Conservation (phyloP, 53 echinoderm and acorn worm species). For the Echinarachnius parma region DNA sequence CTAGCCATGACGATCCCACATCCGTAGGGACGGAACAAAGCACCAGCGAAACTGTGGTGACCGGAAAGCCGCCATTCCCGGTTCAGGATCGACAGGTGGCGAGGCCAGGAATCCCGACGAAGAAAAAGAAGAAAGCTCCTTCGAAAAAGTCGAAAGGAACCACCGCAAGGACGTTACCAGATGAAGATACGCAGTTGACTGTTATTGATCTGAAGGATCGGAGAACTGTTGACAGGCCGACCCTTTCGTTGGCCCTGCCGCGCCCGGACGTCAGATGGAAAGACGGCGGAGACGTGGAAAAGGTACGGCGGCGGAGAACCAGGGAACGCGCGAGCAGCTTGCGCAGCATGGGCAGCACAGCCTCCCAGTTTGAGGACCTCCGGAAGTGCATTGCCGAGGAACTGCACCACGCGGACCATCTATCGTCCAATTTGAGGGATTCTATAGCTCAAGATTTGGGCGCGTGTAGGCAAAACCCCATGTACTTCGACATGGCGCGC, state of each 20-base stretch:
- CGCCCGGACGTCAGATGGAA: conserved; percentile 53
- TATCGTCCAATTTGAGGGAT: conserved; percentile 77
- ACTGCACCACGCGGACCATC: conserved; percentile 66
- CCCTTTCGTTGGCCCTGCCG: conserved; percentile 73
- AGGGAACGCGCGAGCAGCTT: conserved; percentile 59
- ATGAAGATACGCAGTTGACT: conserved; percentile 4
- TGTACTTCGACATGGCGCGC: conserved; percentile 89
- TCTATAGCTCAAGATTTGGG: conserved; percentile 79
- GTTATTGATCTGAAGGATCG: conserved; percentile 26
- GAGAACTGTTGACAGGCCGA: conserved; percentile 16
- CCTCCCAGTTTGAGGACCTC: conserved; percentile 58
- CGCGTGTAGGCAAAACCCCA: conserved; percentile 69
- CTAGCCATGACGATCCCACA: conserved; percentile 21
- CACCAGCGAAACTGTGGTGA: conserved; percentile 22
- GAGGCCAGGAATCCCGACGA: conserved; percentile 5
- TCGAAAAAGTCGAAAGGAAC: conserved; percentile 38
- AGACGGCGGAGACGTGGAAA: conserved; percentile 56
- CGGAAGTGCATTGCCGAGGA: conserved; percentile 83
- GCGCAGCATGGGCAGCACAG: conserved; percentile 61
- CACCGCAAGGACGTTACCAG: background rate
- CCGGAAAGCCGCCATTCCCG: conserved; percentile 15
- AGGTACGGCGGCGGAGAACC: conserved; percentile 53
- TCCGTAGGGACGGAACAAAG: conserved; percentile 20
- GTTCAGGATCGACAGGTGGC: conserved; percentile 12
- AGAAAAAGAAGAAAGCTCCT: conserved; percentile 19